Evolutionary conservation across 2,113 vertebrate genomes (phyloP).

Genomic region (Vimba vimba): DNA sequence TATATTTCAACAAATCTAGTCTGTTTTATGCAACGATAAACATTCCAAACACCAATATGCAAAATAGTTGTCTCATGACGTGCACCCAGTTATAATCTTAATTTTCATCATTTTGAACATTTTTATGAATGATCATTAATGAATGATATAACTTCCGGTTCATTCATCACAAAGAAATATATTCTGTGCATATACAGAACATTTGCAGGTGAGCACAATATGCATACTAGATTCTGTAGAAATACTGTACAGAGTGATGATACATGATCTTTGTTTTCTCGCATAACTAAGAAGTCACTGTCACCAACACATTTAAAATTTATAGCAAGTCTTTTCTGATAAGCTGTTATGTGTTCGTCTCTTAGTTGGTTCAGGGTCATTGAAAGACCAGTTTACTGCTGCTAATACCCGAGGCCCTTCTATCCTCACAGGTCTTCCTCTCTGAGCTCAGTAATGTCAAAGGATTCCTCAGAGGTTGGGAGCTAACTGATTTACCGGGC

Average conservation of each 20-base stretch:
- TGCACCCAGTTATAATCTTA: neutral
- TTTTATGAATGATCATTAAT: no score
- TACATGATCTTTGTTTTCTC: neutral
- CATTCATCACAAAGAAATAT: neutral
- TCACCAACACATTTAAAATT: neutral
- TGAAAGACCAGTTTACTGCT: conserved; percentile 6
- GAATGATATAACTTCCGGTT: neutral
- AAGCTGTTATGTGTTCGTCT: neutral
- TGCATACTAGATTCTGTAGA: neutral
- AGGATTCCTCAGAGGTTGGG: conserved; percentile 20
- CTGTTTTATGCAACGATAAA: neutral
- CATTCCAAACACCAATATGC: neutral
- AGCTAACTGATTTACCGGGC: conserved; percentile 6
- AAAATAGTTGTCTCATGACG: neutral
- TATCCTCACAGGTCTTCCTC: neutral
- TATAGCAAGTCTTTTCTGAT: neutral
- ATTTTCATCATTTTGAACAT: neutral
- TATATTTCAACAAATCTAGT: no score
- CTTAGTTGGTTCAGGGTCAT: neutral
- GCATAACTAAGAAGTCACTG: neutral
- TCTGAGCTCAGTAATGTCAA: conserved; percentile 42
- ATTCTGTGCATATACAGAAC: no score
- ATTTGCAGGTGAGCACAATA: neutral
- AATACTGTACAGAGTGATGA: neutral
- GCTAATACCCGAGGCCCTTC: neutral